phyloP scores from a whole-genome alignment of 2,888 invertebrate genomes.

The Eutolmus rufibarbis region DNA sequence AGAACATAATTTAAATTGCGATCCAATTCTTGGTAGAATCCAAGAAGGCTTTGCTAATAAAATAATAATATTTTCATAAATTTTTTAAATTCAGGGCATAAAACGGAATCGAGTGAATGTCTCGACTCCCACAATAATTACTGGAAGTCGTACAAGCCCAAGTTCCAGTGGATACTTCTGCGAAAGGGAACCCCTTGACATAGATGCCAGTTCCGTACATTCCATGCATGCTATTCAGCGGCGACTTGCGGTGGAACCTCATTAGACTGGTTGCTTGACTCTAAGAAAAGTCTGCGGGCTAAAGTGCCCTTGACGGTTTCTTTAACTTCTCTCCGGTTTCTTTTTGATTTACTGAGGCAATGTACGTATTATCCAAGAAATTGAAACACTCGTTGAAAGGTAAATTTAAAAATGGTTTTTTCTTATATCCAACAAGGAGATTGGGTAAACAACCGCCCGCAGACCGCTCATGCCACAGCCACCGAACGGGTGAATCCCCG shows the following conservation, averaged over 20 bases:
- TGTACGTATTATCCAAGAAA: neutral
- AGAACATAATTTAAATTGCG: neutral
- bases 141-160: neutral
- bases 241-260: neutral
- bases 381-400: conserved; percentile 6
- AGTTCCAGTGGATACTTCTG: neutral
- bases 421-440: neutral
- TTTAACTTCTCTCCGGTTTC: neutral
- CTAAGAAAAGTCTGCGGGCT: neutral
- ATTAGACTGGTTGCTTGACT: neutral
- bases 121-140: neutral
- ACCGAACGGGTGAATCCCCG: neutral
- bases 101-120: neutral
- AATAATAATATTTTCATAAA: neutral
- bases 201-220: neutral
- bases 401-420: neutral
- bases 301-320: neutral
- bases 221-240: neutral
- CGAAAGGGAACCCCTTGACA: neutral
- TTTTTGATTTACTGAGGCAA: neutral
- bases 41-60: neutral
- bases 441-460: neutral
- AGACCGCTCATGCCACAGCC: neutral
- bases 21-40: neutral
- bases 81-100: neutral